Base-by-base conservation (phyloP, 2,888 invertebrate genomes). In the Polyploca ridens region DNA sequence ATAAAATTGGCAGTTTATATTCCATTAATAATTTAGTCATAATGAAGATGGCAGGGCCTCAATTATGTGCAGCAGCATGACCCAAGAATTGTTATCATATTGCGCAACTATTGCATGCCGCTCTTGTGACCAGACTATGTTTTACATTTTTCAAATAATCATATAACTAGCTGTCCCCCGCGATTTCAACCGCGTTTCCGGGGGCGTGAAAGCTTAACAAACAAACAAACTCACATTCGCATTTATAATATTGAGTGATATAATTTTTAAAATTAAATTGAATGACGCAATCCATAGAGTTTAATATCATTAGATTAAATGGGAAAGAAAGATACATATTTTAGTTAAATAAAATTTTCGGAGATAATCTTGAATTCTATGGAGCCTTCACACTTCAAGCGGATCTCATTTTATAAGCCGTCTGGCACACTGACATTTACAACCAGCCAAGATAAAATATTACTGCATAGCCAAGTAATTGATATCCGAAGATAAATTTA, bases 1-100 rank as follows among this genome's bases (percentile, higher is more conserved):
- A 82, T 87, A 77, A 84, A 65, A 64, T 73, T 60, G 33, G 19
- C 64, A 60, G 65, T 84, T 84, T 86, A 86, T 84, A 73, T 67
- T 72, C 66, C 63, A 79, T 79, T 71, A 69, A 77, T 78, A 80
- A 78, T 78, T 74, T 77, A 69, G 16, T 33, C 35, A 33, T 35
- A 59, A 58, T n/a, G n/a, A 16, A 54, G 16, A 54, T 54, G 54
- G 19, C 54, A 54, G 54, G 19, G n/a, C 54, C 54, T 54, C 19
- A 19, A 54, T 19, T 19, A 54, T 19, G 19, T 7, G 10, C 16
- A 54, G 19, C 10, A 54, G 5, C n/a, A 54, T 54, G 54, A 54
- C 54, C 54, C 11, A 19, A 54, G 54, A 19, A 7, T 10, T 54
- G 54, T 54, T 19, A 19, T 16, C 54, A 19, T 7, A 16, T 16